Evolutionary conservation across 2,888 invertebrate genomes (phyloP), one percentile per base, ranked within the genome.

Genomic region (Lepidochrysops patricia): DNA sequence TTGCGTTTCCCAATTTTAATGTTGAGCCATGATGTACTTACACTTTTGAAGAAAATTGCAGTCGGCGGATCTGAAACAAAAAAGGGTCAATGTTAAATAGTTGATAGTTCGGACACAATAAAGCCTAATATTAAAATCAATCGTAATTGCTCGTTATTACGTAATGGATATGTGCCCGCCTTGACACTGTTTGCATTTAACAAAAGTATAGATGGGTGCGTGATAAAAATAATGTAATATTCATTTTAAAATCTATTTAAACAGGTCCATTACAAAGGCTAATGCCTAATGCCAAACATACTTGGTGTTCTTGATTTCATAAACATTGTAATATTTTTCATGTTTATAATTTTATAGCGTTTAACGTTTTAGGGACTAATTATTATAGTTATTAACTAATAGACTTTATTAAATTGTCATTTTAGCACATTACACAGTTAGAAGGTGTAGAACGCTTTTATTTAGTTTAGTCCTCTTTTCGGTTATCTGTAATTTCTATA

Each of bases 161-260:
- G 81, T 80, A 84, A 83, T 84, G 82, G 78, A 82, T 83, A 81
- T 79, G 80, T 76, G 76, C 58, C 72, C 72, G 73, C 84, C 83
- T 84, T 84, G 84, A 82, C 83, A 83, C 82, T 84, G 76, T 84
- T 84, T 78, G 75, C 75, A 79, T 80, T 79, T 59, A 60, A 61
- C 62, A 48, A 59, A 50, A 52, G 61, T 58, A 60, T 59, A 75
- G 72, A 74, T 79, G 76, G 77, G 80, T 77, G 80, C 74, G 76
- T 76, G 72, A 76, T 60, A 61, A 62, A 58, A 32, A 13, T 32
- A 32, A 32, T 32, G n/a, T 7, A 32, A 43, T 43, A 43, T 12
- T 43, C 6, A 43, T 43, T 43, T 23, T 4, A 23, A 37, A 43
- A 43, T 19, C 37, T 19, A 54, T 54, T 19, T 32, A 19, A 32